Percentiles rank a stretch among this genome's conserved stretches.
These are phyloP conservation scores for Lordiphosa mommai DNA, from an alignment of 1,140 invertebrate species.

Conservation along the genomic window DNA sequence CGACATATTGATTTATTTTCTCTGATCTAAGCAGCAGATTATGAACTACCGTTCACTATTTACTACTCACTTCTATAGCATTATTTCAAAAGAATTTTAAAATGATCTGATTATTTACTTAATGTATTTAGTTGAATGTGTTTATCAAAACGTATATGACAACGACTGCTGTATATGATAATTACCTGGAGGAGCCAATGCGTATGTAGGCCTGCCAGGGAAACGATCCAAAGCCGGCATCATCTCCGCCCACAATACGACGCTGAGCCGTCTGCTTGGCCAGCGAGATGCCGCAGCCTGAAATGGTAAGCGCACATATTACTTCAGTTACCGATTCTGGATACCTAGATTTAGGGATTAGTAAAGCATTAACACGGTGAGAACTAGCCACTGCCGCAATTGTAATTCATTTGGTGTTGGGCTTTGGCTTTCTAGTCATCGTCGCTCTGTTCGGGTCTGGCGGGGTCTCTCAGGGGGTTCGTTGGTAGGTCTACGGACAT, in stretches of 20 bases:
- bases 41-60: too few species aligned
- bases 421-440: slow-evolving; percentile 34
- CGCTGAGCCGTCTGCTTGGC: slow-evolving; percentile 91
- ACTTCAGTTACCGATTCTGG: too few species aligned
- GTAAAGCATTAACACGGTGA: slow-evolving; percentile 36
- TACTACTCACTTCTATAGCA: too few species aligned
- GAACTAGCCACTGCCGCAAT: slow-evolving; percentile 20
- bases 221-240: slow-evolving; percentile 95
- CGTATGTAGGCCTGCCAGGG: slow-evolving; percentile 98
- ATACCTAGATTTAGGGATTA: slow-evolving; percentile 15
- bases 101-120: too few species aligned
- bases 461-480: slow-evolving; percentile 2
- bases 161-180: neutral
- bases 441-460: slow-evolving; percentile 3
- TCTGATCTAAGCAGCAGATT: too few species aligned
- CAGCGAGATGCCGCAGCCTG: slow-evolving; percentile 92
- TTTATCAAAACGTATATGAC: neutral
- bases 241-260: slow-evolving; percentile 94
- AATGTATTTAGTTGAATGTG: too few species aligned
- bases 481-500: slow-evolving; percentile 20
- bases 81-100: too few species aligned
- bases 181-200: slow-evolving; percentile 88
- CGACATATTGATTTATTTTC: too few species aligned
- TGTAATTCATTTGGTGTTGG: neutral
- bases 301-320: neutral